Conservation (phyloP, 2,888 invertebrate genomes). For the Nebria brevicollis region DNA sequence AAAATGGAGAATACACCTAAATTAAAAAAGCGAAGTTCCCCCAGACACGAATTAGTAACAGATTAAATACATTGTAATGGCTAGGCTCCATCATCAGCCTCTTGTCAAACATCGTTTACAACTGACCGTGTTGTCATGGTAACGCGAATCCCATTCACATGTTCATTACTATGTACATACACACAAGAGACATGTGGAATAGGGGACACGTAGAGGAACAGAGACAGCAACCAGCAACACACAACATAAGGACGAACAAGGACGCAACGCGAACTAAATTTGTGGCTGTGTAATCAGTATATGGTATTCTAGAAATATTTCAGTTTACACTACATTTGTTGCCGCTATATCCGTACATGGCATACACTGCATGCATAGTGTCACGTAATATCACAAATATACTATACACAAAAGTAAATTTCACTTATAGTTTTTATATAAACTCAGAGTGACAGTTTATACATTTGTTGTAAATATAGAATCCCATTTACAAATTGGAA, state of each 20-base stretch:
- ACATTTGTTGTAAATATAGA: too few relatives aligned
- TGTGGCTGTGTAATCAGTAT: slow-evolving; percentile 5
- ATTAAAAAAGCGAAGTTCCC: too few relatives aligned
- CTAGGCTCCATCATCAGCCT: neutral
- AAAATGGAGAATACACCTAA: too few relatives aligned
- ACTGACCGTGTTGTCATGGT: slow-evolving; percentile 34
- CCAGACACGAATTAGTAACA: neutral
- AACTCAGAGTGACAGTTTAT: too few relatives aligned
- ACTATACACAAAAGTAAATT: too few relatives aligned
- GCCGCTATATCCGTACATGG: neutral
- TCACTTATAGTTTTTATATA: too few relatives aligned
- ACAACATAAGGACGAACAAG: neutral
- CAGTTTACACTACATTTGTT: neutral
- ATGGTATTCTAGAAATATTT: slow-evolving; percentile 13
- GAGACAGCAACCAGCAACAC: neutral
- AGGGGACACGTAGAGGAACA: neutral
- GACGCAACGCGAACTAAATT: neutral
- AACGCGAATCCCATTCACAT: slow-evolving; percentile 38
- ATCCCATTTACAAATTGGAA: too few relatives aligned
- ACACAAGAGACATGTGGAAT: slow-evolving; percentile 4
- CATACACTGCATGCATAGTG: neutral
- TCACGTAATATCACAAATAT: too few relatives aligned
- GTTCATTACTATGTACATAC: slow-evolving; percentile 32
- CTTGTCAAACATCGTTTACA: slow-evolving; percentile 40
- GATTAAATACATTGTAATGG: neutral